Base-by-base conservation (phyloP, 2,888 invertebrate genomes). In the Charanyca ferruginea region DNA sequence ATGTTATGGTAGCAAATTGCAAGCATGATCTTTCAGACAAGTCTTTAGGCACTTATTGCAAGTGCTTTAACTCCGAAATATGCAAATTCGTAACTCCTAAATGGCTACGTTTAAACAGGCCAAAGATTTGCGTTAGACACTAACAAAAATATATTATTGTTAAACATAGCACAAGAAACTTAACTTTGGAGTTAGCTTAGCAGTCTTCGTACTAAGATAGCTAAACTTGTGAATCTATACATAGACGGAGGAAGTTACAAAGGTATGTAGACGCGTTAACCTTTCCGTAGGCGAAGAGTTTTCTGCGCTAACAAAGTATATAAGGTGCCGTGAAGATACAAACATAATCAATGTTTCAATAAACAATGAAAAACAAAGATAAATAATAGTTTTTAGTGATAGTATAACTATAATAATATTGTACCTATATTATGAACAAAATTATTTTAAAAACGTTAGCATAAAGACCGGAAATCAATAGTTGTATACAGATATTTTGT, bases 261-360 rank as follows among this genome's bases (percentile, higher is more conserved):
- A 74, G 68, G 68, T 63, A 57, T 67, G 67, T 55, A 55, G 61
- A 72, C 61, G 53, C 58, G 47, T 58, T 57, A 42, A 74, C 68
- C 47, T 53, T 74, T 53, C 7, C 28, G 35, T 41, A 25, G 22
- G 38, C 9, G 7, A 9, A 41, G 51, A 45, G 48, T 45, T 62
- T 25, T 54, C 44, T 57, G 23, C n/a, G 9, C 22, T 32, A 35
- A 11, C 42, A 28, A 28, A 23, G 41, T n/a, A 20, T 18, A 16
- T 28, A 42, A 48, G 18, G 18, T 35, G 13, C 20, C 57, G 35
- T 63, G 20, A 63, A 41, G 7, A 45, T 62, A 48, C 2, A 18
- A 32, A 22, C 13, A 0, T 6, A 51, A 22, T 35, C 16, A 0
- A 38, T 16, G 1, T 9, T 22, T 53, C 1, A 32, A 32, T 38